Base-by-base conservation (phyloP, 1,140 invertebrate species). In the Trichonephila clavata region DNA sequence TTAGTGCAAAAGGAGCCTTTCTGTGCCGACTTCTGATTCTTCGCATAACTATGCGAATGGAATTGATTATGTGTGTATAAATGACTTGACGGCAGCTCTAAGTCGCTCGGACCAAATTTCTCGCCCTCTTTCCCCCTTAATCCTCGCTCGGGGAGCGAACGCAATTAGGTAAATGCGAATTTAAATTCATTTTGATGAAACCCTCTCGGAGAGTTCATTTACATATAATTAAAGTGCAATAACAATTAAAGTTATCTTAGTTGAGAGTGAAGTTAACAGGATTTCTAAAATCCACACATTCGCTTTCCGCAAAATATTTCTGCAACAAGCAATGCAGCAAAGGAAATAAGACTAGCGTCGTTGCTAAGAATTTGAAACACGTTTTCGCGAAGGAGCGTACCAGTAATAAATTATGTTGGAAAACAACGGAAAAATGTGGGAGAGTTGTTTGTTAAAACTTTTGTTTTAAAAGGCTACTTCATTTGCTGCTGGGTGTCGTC, bases 161-260 rank as follows among this genome's bases (percentile, higher is more conserved):
- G 87, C 87, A 89, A 90, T 90, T 90, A 90, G 89, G 89, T 90
- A 90, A 90, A 90, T 90, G 77, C 68, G 89, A 90, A 90, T 90
- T 90, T 90, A 81, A 90, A 90, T 90, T 90, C 89, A 61, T 90
- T 90, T 81, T 90, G 89, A 81, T 90, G 89, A 61, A 80, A 81
- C 71, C 50, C 57, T 59, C 63, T 89, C 27, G 86, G 32, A 50
- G 43, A 90, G 71, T 90, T 81, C 89, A 90, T 90, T 90, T 90
- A 81, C 89, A 90, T 90, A 71, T 90, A 80, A 90, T 90, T 90
- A 90, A 90, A 90, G 71, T 63, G 89, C 89, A 81, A 81, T 81
- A 81, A 90, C 89, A 90, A 90, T 90, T 90, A 90, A 90, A 90
- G 68, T 81, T 90, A 81, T 90, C 77, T 90, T 90, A 80, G 68